Base-by-base conservation (phyloP, 2,113 vertebrate genomes). In the Catharus fuscescens region DNA sequence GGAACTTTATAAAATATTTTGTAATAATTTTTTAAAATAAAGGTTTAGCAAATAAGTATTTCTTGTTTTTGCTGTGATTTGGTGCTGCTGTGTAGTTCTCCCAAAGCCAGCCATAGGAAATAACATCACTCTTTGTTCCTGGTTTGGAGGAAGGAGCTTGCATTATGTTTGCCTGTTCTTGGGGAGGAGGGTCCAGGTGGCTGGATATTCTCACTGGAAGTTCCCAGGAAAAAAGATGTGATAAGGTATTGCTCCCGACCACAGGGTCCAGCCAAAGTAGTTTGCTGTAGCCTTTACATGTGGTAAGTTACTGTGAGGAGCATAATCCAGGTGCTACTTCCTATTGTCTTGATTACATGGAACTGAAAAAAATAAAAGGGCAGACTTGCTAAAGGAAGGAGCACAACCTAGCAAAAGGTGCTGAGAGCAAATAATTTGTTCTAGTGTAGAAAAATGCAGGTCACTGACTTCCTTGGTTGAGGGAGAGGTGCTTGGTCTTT, bases 11-110 rank as follows among this genome's bases (percentile, higher is more conserved):
- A 88, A 86, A 93, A 80, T 90, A 90, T 96, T 97, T 96, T 98
- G 53, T 95, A 98, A 94, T 88, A 0, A 42, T 71, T 97, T 97
- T 97, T 97, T 42, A 1, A 96, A 98, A 97, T 98, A 98, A 98
- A 98, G 28, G 14, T 57, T 66, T 86, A 73, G 32, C 83, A 92
- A 94, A 48, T 79, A 86, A 50, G 8, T 25, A n/a, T 81, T 81
- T 91, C 45, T 81, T 6, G 4, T 48, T 93, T 88, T 64, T 57
- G n/a, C 73, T 88, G 0, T 74, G 64, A 66, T 82, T 90, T 76
- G 65, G 34, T 92, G 71, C 80, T 3, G 5, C 72, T 53, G 1
- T 47, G 32, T 66, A 62, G 32, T 60, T 95, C 21, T 90, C 17
- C 66, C 31, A 52, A 70, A 88, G 45, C 47, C 32, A 54, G 9